phyloP scores from a whole-genome alignment of 2,888 invertebrate species.

The Leucozona laternaria region DNA sequence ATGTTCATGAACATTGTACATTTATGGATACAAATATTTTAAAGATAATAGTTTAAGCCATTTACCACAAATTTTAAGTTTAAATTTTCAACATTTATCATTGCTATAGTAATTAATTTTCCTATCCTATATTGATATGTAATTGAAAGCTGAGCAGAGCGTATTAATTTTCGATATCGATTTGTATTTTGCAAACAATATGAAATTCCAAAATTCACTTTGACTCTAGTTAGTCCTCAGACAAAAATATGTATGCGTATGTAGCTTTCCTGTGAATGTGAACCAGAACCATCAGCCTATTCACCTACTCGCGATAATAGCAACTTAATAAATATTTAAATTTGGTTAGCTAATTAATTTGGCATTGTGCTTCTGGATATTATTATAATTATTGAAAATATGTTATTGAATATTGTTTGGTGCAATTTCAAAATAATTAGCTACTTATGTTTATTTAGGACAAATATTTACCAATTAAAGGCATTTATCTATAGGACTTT shows the following conservation, averaged over 20 bases:
- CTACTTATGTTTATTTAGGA: constrained; percentile 10
- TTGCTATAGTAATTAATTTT: background rate
- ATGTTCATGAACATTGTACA: too few relatives aligned
- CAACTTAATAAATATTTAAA: constrained; percentile 15
- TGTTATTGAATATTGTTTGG: background rate
- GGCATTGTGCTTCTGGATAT: background rate
- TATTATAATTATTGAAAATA: background rate
- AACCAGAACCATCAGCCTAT: background rate
- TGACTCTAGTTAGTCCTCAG: background rate
- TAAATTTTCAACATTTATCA: background rate
- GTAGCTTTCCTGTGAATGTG: background rate
- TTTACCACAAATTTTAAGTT: background rate
- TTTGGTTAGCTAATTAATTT: constrained; percentile 22
- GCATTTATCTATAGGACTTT: background rate
- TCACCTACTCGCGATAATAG: background rate
- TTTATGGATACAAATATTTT: too few relatives aligned
- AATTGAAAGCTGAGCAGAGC: background rate
- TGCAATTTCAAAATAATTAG: background rate
- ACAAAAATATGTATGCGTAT: background rate
- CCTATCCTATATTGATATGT: too few relatives aligned
- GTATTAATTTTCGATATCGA: background rate
- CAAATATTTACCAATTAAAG: constrained; percentile 20
- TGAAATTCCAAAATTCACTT: constrained; percentile 28
- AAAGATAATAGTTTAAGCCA: background rate
- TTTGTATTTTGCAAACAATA: background rate